Evolutionary conservation across 2,113 vertebrate genomes (phyloP).

Genomic region (Hemicordylus capensis): DNA sequence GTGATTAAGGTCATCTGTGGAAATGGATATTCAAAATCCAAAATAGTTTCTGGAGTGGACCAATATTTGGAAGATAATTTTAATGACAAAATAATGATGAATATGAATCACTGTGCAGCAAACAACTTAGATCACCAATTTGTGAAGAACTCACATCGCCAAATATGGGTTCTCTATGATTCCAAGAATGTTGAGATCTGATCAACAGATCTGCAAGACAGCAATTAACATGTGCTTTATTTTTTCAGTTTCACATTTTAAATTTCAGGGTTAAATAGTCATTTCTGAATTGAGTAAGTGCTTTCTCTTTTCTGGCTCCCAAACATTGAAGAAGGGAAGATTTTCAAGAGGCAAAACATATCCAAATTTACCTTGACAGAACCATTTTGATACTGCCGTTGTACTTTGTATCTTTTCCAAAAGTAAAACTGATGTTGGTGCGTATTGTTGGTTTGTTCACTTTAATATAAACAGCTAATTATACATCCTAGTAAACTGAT

Average conservation of each 20-base stretch:
- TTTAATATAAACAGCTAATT: constrained; percentile 30
- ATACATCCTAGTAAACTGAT: neutral
- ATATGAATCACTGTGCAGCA: too few relatives aligned
- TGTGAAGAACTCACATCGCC: too few relatives aligned
- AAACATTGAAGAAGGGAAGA: neutral
- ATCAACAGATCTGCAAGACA: neutral
- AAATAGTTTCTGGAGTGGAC: too few relatives aligned
- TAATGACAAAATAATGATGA: too few relatives aligned
- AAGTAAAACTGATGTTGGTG: neutral
- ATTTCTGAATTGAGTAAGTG: too few relatives aligned
- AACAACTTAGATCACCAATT: too few relatives aligned
- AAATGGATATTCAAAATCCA: too few relatives aligned
- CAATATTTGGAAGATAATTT: too few relatives aligned
- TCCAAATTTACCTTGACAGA: neutral
- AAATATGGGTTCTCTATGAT: neutral
- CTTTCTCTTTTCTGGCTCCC: too few relatives aligned
- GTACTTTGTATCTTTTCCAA: neutral
- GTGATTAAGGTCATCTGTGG: too few relatives aligned
- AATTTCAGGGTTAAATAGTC: neutral
- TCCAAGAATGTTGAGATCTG: neutral
- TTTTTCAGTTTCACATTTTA: neutral
- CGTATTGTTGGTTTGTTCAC: neutral
- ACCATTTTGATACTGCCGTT: neutral
- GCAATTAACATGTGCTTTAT: neutral
- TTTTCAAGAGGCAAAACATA: neutral